Evolutionary conservation across 1,140 invertebrate genomes (phyloP), one percentile per base, ranked within the genome.

Genomic region (Scaptomyza montana): DNA sequence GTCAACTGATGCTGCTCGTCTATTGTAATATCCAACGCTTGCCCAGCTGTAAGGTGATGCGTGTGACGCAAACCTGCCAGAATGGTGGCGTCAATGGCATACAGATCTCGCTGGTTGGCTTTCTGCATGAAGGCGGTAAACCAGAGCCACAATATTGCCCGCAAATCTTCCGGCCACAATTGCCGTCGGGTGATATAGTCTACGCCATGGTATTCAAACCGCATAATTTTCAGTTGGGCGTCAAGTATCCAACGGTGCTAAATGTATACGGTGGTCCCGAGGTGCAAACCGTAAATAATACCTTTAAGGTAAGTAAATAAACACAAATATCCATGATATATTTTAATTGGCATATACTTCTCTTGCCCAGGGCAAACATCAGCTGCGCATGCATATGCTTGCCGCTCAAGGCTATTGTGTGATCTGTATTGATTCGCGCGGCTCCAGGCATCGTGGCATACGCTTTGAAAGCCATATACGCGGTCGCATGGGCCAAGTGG

Each of bases 251-350:
- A 1, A 98, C 98, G 1, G 95, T 99, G 61, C 93, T 99, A 12
- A 98, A 99, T 92, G 97, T 99, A 13, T 99, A 99, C 92, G 99
- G 98, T 25, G 98, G 99, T 10, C 98, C 98, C 0, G 98, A 99
- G 92, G 98, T 99, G 25, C 98, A 99, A 93, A 94, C 99, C 36
- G 98, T 99, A 41, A 97, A 97, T 36, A 99, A 99, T 93, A 96
- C 96, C 19, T 99, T 98, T 91, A 98, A 98, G 93, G 97, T 97
- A 92, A 89, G 77, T 51, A 5, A 16, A 2, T 9, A 53, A 9
- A 46, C 46, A 36, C 36, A 45, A 19, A 63, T 25, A 41, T 5
- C 63, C 1, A 55, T 25, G 25, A 12, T 28, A 50, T 55, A n/a
- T n/a, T 55, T 7, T 47, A 19, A 39, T 56, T 36, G 33, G 21